Evolutionary conservation across 92 coral and sea anemone species (phyloP).

Genomic region (Virgularia gustaviana): DNA sequence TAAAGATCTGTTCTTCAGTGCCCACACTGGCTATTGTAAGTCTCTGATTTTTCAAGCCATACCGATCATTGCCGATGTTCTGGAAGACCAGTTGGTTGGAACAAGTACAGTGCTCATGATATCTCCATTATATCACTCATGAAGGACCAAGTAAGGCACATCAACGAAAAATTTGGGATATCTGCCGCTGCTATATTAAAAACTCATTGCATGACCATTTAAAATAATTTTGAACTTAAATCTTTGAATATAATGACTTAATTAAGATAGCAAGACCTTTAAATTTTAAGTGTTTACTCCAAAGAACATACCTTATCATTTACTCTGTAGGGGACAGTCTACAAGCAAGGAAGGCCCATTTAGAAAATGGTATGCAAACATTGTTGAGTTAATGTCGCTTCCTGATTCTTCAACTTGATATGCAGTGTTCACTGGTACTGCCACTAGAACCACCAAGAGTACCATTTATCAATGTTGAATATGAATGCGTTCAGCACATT

Average conservation of each 20-base stretch:
- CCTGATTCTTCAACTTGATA: background rate
- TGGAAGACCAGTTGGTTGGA: background rate
- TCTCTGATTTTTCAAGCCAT: constrained; percentile 1
- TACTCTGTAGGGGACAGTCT: constrained; percentile 1
- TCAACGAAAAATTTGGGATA: background rate
- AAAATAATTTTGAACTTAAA: too few species aligned
- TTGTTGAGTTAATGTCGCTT: constrained; percentile 5
- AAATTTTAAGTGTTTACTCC: too few species aligned
- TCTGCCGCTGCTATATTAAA: constrained; percentile 6
- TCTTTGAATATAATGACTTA: too few species aligned
- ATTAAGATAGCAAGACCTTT: too few species aligned
- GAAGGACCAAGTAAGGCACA: background rate
- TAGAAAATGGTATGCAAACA: constrained; percentile 9
- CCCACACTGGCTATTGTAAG: constrained; percentile 5
- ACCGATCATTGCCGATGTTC: constrained; percentile 5
- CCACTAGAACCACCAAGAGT: constrained; percentile 12
- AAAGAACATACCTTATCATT: too few species aligned
- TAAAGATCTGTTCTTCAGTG: background rate
- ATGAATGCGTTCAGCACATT: background rate
- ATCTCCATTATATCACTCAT: background rate
- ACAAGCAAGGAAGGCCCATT: background rate
- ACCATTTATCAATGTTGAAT: background rate
- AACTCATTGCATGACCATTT: too few species aligned
- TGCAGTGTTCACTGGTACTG: constrained; percentile 5
- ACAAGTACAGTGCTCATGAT: constrained; percentile 13